These are phyloP conservation scores for Anthoscopus minutus DNA, from an alignment of 2,113 vertebrate species.

Conservation along the genomic window DNA sequence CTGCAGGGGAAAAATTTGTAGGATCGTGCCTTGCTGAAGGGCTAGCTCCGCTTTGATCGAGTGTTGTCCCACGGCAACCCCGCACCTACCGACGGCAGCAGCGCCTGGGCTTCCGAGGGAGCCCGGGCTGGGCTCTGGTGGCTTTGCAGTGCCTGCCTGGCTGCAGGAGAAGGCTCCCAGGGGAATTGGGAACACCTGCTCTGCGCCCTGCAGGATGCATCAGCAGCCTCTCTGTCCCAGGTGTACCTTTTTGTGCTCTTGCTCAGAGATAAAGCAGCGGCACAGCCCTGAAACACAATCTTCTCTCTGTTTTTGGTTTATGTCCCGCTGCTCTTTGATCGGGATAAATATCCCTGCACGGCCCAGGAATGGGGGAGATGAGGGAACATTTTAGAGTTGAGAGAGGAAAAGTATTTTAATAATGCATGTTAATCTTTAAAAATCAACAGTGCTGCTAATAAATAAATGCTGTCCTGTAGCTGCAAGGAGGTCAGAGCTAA, in stretches of 20 bases:
- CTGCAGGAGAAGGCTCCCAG: not conserved
- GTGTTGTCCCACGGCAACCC: rapidly evolving
- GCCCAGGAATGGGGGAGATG: not conserved
- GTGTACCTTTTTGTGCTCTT: not conserved
- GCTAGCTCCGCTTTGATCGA: not conserved
- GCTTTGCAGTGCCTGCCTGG: not conserved
- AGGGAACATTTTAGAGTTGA: not conserved
- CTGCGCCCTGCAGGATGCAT: not conserved
- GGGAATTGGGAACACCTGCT: not conserved
- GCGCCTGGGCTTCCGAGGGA: not conserved
- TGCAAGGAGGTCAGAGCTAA: not conserved
- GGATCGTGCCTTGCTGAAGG: not conserved
- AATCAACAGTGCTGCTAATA: not conserved
- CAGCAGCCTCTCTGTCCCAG: not conserved
- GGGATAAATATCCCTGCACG: not conserved
- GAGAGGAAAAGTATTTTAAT: not conserved
- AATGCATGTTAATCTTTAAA: not conserved
- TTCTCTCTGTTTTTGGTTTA: not conserved
- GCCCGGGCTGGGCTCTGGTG: not conserved
- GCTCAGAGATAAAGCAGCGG: not conserved
- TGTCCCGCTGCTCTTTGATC: not conserved
- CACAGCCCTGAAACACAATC: not conserved
- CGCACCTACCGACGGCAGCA: not conserved
- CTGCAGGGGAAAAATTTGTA: not conserved
- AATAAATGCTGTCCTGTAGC: not conserved